phyloP scores from a whole-genome alignment of 2,888 invertebrate species.

The Lasioglossum malachurum region DNA sequence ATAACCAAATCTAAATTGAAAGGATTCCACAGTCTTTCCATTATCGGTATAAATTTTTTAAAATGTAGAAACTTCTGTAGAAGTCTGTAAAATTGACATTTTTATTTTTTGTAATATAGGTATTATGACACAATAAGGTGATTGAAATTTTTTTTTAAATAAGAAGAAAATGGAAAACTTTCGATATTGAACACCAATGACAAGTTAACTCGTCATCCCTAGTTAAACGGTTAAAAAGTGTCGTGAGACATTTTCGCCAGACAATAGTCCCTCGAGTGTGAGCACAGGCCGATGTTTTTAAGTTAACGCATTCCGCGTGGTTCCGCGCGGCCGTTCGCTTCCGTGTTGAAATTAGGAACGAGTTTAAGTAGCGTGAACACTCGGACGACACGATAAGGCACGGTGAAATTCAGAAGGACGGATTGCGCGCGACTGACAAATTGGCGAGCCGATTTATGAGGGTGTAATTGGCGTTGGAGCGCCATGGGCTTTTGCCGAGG shows the following conservation, averaged over 20 bases:
- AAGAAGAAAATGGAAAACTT: background rate
- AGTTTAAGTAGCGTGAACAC: constrained; percentile 52
- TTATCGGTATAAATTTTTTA: background rate
- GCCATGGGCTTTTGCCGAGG: constrained; percentile 38
- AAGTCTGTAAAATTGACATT: no score
- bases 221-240: background rate
- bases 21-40: background rate
- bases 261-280: no score
- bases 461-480: constrained; percentile 75
- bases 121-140: background rate
- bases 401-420: constrained; percentile 72
- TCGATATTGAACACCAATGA: no score
- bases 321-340: constrained; percentile 37
- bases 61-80: background rate
- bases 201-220: background rate
- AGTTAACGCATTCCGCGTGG: constrained; percentile 44
- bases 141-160: no score
- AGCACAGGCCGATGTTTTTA: background rate
- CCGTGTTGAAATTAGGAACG: constrained; percentile 52
- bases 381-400: constrained; percentile 70
- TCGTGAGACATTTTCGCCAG: background rate
- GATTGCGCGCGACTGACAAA: constrained; percentile 74
- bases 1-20: background rate
- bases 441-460: constrained; percentile 77
- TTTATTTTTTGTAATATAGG: no score